These are phyloP conservation scores for Eristalis arbustorum DNA, from an alignment of 2,888 invertebrate species.

Conservation along the genomic window DNA sequence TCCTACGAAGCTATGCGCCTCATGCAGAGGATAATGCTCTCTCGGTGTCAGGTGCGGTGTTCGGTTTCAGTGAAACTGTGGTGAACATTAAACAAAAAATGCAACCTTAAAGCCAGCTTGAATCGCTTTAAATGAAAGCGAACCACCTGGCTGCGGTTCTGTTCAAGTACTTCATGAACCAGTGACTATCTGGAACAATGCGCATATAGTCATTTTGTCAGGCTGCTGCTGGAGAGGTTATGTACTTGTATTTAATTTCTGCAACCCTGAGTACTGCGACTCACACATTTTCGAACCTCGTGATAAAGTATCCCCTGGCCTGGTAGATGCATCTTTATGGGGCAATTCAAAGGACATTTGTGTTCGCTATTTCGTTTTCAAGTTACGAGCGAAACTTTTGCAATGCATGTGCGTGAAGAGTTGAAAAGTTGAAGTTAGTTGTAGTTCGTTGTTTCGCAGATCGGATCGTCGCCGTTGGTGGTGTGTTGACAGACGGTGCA, in stretches of 20 bases:
- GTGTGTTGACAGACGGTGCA: background rate
- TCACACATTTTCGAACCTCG: background rate
- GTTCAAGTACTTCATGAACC: background rate
- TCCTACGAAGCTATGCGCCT: background rate
- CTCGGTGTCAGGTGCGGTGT: constrained; percentile 30
- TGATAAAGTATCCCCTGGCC: background rate
- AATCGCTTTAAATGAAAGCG: background rate
- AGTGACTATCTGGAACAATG: constrained; percentile 26
- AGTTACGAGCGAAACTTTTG: background rate
- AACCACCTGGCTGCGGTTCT: background rate
- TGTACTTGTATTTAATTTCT: no score
- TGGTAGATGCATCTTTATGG: background rate
- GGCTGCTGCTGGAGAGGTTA: background rate
- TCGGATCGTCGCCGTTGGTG: background rate
- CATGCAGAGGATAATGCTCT: constrained; percentile 36
- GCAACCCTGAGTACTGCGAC: background rate
- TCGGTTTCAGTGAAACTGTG: background rate
- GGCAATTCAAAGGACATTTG: background rate
- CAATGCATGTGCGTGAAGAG: background rate
- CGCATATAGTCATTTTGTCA: background rate
- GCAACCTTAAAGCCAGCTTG: background rate
- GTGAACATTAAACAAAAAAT: background rate
- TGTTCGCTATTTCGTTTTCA: background rate
- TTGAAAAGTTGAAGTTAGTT: background rate
- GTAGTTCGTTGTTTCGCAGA: background rate